These are phyloP conservation scores for Chaenogobius annularis DNA, from an alignment of 2,113 vertebrate species.

Conservation along the genomic window DNA sequence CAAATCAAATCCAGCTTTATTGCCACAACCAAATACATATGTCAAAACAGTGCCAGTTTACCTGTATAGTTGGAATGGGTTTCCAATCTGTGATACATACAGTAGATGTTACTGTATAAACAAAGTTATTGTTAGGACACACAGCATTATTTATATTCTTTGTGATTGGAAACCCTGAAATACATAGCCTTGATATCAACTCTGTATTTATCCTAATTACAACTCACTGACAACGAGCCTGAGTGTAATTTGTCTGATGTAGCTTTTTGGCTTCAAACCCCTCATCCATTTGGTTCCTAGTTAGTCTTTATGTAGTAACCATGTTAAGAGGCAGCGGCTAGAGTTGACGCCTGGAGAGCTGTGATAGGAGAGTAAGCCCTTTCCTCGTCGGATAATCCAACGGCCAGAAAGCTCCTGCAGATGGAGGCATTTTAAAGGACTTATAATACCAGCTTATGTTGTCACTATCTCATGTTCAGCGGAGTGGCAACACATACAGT, in stretches of 20 bases:
- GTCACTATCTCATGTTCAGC: slow-evolving; percentile 73
- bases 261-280: slow-evolving; percentile 18
- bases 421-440: slow-evolving; percentile 75
- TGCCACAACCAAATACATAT: neutral
- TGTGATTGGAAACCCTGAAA: neutral
- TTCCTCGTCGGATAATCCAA: slow-evolving; percentile 79
- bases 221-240: neutral
- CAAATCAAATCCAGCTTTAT: neutral
- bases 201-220: neutral
- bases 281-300: slow-evolving; percentile 23
- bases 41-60: neutral
- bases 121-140: neutral
- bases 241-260: slow-evolving; percentile 5
- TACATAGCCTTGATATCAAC: neutral
- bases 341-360: slow-evolving; percentile 55
- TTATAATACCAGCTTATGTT: slow-evolving; percentile 80
- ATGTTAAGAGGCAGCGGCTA: slow-evolving; percentile 66
- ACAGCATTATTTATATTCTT: neutral
- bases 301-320: slow-evolving; percentile 21
- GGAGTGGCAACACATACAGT: slow-evolving; percentile 53
- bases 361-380: slow-evolving; percentile 73
- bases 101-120: neutral
- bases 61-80: neutral
- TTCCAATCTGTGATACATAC: neutral
- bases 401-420: slow-evolving; percentile 75